Conservation (phyloP, 1,140 invertebrate species). For the Lepidostoma basale region DNA sequence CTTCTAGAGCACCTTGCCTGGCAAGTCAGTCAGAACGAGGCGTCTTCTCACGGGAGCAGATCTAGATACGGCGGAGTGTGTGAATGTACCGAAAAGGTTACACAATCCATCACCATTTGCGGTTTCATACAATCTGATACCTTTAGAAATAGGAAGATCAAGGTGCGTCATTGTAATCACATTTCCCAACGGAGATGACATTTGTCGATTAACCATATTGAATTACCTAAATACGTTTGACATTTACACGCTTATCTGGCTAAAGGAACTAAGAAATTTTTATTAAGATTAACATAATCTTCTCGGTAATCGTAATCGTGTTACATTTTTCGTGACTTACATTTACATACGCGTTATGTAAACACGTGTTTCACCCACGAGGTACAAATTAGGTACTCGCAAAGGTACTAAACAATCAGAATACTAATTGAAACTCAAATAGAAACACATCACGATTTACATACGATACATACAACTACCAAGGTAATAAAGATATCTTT, state of each 20-base stretch:
- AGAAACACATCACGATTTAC: no score
- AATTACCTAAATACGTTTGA: constrained; percentile 17
- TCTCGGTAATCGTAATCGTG: no score
- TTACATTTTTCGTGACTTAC: no score
- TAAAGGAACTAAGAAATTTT: no score
- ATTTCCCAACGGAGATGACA: constrained; percentile 8
- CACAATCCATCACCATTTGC: constrained; percentile 35
- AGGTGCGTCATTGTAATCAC: background rate
- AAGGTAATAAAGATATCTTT: no score
- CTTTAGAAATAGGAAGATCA: background rate
- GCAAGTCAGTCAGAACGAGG: constrained; percentile 12
- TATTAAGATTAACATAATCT: no score
- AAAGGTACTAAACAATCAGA: no score
- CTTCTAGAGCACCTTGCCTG: background rate
- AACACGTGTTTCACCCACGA: no score
- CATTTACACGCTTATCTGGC: constrained; percentile 1
- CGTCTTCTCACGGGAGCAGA: constrained; percentile 26
- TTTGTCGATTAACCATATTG: constrained; percentile 20
- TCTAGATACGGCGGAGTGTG: constrained; percentile 15
- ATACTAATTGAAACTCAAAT: no score
- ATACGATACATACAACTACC: no score
- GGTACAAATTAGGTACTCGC: no score
- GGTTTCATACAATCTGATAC: constrained; percentile 24
- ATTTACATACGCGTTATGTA: no score
- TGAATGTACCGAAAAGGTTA: constrained; percentile 31